These are phyloP conservation scores for Sceloporus tristichus DNA, from an alignment of 2,113 vertebrate genomes.

Conservation along the genomic window DNA sequence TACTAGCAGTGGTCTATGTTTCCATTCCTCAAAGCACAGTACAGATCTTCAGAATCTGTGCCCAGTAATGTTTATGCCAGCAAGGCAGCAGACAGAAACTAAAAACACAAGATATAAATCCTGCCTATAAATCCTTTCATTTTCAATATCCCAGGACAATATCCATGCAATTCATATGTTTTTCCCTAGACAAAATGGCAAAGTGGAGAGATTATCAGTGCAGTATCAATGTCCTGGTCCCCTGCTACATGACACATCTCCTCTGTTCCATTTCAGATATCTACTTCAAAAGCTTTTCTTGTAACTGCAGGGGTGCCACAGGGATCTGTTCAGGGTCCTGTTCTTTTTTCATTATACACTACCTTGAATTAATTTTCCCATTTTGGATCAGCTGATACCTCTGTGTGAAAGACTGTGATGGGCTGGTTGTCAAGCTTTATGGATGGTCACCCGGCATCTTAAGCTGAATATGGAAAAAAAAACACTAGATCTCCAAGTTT, in stretches of 20 bases:
- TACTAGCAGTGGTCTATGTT: neutral
- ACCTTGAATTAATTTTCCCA: too few species aligned
- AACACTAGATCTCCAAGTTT: too few species aligned
- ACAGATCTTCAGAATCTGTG: neutral
- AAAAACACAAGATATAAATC: neutral
- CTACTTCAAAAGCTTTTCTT: neutral
- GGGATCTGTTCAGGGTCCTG: too few species aligned
- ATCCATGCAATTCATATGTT: neutral
- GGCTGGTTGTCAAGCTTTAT: too few species aligned
- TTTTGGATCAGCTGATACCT: too few species aligned
- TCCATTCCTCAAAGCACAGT: neutral
- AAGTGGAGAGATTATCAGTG: neutral
- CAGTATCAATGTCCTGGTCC: neutral
- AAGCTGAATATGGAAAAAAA: too few species aligned
- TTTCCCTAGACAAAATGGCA: neutral
- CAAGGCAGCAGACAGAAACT: neutral
- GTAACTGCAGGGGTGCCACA: neutral
- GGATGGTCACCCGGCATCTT: too few species aligned
- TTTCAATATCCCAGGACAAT: neutral
- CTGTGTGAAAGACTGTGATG: too few species aligned
- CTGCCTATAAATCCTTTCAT: neutral
- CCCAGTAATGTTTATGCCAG: too few species aligned
- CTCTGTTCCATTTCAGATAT: neutral
- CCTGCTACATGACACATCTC: neutral
- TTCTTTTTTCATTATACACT: too few species aligned